A percentile compares a stretch with the other conserved stretches of the same genome.
These are phyloP conservation scores for Hyperoodon ampullatus DNA, from an alignment of 2,113 vertebrate species.

Conservation along the genomic window DNA sequence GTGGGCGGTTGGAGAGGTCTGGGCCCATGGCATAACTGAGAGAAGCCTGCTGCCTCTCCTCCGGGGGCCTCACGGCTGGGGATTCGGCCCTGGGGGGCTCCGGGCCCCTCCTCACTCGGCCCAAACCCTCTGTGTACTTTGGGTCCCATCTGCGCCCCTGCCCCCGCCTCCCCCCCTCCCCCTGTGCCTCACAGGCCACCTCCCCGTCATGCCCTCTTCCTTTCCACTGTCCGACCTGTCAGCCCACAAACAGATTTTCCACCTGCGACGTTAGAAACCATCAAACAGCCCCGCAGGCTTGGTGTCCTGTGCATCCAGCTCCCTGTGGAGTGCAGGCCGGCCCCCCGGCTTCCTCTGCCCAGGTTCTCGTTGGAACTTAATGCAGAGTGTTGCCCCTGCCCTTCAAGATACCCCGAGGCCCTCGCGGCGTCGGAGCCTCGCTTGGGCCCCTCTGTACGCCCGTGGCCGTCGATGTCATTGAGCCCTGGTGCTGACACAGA, in stretches of 20 bases:
- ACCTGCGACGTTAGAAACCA: background rate
- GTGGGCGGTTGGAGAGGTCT: background rate
- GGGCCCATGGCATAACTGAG: background rate
- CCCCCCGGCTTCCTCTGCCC: background rate
- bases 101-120: background rate
- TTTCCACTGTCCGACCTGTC: background rate
- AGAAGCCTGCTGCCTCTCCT: no score
- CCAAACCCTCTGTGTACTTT: background rate
- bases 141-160: accelerated
- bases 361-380: background rate
- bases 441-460: background rate
- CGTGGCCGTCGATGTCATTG: accelerated
- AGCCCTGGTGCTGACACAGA: background rate
- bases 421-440: background rate
- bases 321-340: background rate
- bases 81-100: accelerated
- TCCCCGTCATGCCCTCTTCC: no score
- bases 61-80: background rate
- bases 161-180: background rate
- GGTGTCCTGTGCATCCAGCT: accelerated
- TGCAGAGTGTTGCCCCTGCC: accelerated
- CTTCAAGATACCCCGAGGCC: background rate
- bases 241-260: background rate
- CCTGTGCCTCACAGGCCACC: accelerated
- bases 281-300: background rate